A percentile compares a stretch with the other conserved stretches of the same genome.
Evolutionary conservation across 2,888 invertebrate genomes (phyloP).

Genomic region (Drosophila formosana): DNA sequence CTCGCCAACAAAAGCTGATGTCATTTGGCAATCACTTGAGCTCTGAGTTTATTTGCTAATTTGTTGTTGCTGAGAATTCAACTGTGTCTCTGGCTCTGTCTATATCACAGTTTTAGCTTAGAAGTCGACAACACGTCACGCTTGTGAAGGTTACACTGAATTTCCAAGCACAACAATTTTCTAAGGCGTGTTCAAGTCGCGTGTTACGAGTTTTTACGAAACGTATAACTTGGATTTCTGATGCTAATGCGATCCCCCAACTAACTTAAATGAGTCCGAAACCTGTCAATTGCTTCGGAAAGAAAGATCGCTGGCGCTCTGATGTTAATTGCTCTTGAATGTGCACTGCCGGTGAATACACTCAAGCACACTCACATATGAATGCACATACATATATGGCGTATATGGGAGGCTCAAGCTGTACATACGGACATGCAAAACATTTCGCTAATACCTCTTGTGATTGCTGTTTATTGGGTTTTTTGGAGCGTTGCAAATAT

Average conservation of each 20-base stretch:
- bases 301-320: constrained; percentile 22
- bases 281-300: constrained; percentile 58
- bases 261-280: constrained; percentile 13
- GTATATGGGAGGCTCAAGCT: constrained; percentile 1
- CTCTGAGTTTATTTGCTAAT: constrained; percentile 36
- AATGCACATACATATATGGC: background rate
- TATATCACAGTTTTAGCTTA: constrained; percentile 27
- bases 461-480: constrained; percentile 76
- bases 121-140: constrained; percentile 60
- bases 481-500: constrained; percentile 78
- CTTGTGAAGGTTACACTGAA: constrained; percentile 62
- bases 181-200: constrained; percentile 52
- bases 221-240: background rate
- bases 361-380: constrained; percentile 4
- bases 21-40: constrained; percentile 71
- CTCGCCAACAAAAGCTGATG: constrained; percentile 64
- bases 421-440: constrained; percentile 48
- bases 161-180: constrained; percentile 38
- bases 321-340: constrained; percentile 56
- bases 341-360: constrained; percentile 40
- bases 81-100: constrained; percentile 2
- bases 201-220: constrained; percentile 41
- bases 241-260: constrained; percentile 13
- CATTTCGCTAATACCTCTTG: constrained; percentile 58
- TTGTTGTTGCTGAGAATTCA: constrained; percentile 26